Base-by-base conservation (phyloP, 2,888 invertebrate species). In the Spodoptera picta region DNA sequence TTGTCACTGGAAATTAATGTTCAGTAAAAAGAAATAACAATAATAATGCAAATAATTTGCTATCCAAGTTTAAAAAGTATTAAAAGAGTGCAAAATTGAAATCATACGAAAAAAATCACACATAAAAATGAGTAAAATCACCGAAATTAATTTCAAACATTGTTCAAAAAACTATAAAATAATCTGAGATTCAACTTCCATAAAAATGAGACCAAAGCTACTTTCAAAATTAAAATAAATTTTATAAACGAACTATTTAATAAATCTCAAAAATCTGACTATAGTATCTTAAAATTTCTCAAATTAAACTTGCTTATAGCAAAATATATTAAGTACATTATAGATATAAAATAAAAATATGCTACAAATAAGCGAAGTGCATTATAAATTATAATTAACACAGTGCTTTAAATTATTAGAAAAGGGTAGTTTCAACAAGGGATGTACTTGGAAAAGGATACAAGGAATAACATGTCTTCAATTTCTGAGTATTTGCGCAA, bases 71-170 rank as follows among this genome's bases (percentile, higher is more conserved):
- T 27, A 9, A 36, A 36, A 36, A 36, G 36, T 36, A 36, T 36
- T 36, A 36, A 36, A 36, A 73, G 55, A 68, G 71, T 60, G 62
- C 58, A 68, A 68, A 56, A 67, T 48, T 23, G 50, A 48, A 51
- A 23, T 46, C 66, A 27, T 36, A 62, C 52, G 62, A 71, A 57
- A 23, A 68, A 71, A 71, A 71, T 69, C 56, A 71, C 57, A 9
- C n/a, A 54, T 56, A 46, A 51, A 62, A 73, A 73, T 19, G 12
- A 47, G 12, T 27, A 51, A 59, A 58, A 73, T 31, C 1, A 62
- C 7, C 55, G 58, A 67, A 73, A 73, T 42, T 0, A 19, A 7
- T 42, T 44, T 41, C 1, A 41, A 10, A 52, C 19, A 56, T 2
- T 49, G n/a, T 31, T 46, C 9, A 54, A 52, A 59, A 51, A 41